These are phyloP conservation scores for Agraylea sexmaculata DNA, from an alignment of 1,140 invertebrate species.

Conservation along the genomic window DNA sequence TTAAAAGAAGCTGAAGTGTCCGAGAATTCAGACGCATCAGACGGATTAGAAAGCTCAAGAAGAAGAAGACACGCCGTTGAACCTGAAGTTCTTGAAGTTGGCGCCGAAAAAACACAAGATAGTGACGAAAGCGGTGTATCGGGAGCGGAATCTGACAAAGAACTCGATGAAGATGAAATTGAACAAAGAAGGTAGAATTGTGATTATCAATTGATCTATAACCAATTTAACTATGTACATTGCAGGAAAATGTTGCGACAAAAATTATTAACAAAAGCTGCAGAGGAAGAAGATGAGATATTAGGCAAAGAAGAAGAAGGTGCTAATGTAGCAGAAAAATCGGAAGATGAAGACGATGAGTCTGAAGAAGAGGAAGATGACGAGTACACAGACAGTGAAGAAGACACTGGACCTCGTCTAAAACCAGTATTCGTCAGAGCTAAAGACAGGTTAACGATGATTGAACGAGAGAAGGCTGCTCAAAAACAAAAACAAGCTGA, in stretches of 20 bases:
- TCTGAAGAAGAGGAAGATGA: slow-evolving; percentile 48
- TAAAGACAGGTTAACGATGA: slow-evolving; percentile 86
- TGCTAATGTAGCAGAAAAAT: slow-evolving; percentile 28
- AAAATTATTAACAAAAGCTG: slow-evolving; percentile 29
- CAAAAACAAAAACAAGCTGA: slow-evolving; percentile 75
- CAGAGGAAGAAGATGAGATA: slow-evolving; percentile 67
- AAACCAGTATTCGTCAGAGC: slow-evolving; percentile 97
- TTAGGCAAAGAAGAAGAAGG: slow-evolving; percentile 61
- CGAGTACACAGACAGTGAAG: slow-evolving; percentile 69
- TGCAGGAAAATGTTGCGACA: slow-evolving; percentile 25
- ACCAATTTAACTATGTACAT: slow-evolving; percentile 3
- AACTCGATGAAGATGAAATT: slow-evolving; percentile 63
- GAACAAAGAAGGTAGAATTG: slow-evolving; percentile 55
- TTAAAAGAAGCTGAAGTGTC: slow-evolving; percentile 36
- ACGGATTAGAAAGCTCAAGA: slow-evolving; percentile 26
- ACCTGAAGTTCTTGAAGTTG: slow-evolving; percentile 14
- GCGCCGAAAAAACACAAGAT: slow-evolving; percentile 4
- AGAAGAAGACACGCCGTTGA: slow-evolving; percentile 22
- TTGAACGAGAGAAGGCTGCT: slow-evolving; percentile 85
- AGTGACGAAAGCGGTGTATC: slow-evolving; percentile 22
- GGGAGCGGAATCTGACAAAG: slow-evolving; percentile 56
- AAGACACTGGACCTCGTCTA: slow-evolving; percentile 78
- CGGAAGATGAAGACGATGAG: slow-evolving; percentile 61
- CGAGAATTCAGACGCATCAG: slow-evolving; percentile 47
- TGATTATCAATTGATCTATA: background rate